Conservation (phyloP, 2,888 invertebrate species). For the Dascillus cervinus region DNA sequence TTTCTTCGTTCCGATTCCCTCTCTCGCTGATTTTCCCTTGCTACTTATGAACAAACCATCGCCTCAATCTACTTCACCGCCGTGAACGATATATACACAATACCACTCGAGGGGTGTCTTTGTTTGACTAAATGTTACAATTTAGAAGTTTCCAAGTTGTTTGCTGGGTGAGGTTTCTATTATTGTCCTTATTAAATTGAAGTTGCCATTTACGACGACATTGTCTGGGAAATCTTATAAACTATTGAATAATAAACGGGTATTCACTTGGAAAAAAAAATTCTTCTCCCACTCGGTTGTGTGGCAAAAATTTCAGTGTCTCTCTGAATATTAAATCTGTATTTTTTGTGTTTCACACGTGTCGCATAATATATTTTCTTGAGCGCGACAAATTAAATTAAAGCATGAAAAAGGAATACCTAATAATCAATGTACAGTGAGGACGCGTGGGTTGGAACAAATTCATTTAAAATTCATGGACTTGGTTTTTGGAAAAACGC, state of each 20-base stretch:
- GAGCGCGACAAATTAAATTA: no score
- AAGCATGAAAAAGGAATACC: no score
- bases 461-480: no score
- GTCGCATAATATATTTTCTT: no score
- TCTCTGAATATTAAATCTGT: no score
- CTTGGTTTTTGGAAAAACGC: no score
- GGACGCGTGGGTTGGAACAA: no score
- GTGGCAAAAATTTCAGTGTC: no score
- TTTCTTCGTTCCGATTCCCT: slow-evolving; percentile 19
- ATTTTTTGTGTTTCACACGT: no score
- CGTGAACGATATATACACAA: slow-evolving; percentile 32
- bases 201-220: slow-evolving; percentile 41
- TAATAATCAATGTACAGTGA: no score
- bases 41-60: slow-evolving; percentile 17
- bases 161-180: slow-evolving; percentile 41
- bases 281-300: no score
- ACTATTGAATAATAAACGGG: slow-evolving; percentile 39
- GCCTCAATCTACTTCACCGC: slow-evolving; percentile 19
- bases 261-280: no score
- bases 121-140: slow-evolving; percentile 43
- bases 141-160: slow-evolving; percentile 42
- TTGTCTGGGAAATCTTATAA: slow-evolving; percentile 42
- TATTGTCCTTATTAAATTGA: slow-evolving; percentile 43
- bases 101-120: slow-evolving; percentile 37
- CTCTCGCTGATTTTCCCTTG: slow-evolving; percentile 13